phyloP scores from a whole-genome alignment of 2,113 vertebrate genomes.

The Syrmaticus mikado region DNA sequence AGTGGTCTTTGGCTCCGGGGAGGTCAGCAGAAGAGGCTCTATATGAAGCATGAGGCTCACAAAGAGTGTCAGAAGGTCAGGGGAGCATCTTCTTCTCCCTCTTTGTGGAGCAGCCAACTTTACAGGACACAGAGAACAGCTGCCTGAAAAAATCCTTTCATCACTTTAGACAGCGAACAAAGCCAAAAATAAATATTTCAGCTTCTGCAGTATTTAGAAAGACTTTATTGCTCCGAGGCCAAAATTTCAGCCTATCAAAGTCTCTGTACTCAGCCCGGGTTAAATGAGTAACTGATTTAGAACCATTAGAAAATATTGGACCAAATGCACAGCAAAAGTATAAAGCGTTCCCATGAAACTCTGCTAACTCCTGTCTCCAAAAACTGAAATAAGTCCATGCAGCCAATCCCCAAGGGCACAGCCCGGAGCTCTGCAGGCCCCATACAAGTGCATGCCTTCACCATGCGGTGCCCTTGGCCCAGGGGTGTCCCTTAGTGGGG shows the following conservation, averaged over 20 bases:
- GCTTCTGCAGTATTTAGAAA: not conserved
- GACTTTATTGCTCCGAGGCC: not conserved
- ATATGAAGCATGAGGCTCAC: not conserved
- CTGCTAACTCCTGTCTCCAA: not conserved
- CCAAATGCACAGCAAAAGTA: not conserved
- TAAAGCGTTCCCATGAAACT: not conserved
- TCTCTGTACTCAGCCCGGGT: not conserved
- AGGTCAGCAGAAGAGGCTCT: not conserved
- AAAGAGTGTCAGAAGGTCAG: not conserved
- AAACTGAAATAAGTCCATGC: not conserved
- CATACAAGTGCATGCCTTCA: not conserved
- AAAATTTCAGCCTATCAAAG: not conserved
- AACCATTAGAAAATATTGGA: not conserved
- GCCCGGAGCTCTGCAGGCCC: not conserved
- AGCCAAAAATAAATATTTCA: constrained; percentile 30
- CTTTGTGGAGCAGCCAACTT: not conserved
- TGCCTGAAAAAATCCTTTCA: not conserved
- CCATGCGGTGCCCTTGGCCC: not conserved
- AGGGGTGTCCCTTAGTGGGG: fast-evolving
- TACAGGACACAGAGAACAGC: not conserved
- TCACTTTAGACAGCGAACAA: constrained; percentile 7
- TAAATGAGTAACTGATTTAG: not conserved
- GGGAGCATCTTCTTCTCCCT: not conserved
- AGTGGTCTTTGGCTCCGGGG: not conserved
- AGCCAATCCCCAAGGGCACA: not conserved